Evolutionary conservation across 2,797 vertebrate genomes (phyloP), one percentile per base, ranked within the genome.

Genomic region (Brachyalestes nurse): DNA sequence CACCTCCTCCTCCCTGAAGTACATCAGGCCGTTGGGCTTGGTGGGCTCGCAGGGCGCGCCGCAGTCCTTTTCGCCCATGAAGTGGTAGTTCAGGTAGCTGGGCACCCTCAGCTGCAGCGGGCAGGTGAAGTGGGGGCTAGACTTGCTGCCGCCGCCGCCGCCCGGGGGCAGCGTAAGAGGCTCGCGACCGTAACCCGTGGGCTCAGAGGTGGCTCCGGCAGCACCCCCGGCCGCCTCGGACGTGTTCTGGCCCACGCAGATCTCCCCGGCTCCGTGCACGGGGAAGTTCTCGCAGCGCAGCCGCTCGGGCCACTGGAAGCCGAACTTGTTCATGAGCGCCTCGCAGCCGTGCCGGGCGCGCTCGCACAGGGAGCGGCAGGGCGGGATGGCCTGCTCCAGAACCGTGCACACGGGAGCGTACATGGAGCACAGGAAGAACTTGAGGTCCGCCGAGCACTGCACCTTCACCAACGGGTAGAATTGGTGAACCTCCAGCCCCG

Each of bases 351-450:
- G 96, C 4, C 96, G 91, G 1, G 97, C 97, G 0, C 97, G 92
- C 86, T 97, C 97, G 55, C 97, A 98, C 75, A 98, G 88, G 2
- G 96, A 96, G 2, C 97, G 90, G 83, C 97, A 98, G 0, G 97
- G 97, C 1, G 97, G 97, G 85, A 98, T 97, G 75, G 97, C 97
- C 89, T 96, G 96, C 90, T 99, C 98, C 82, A 99, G 92, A 61
- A 99, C 98, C 0, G 98, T 99, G 90, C 98, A 99, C 1, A 99
- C 98, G 0, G 98, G 98, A 0, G 98, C 98, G 38, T 99, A 99
- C 98, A 99, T 99, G 84, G 98, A 99, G 89, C 98, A 99, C 0
- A 99, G 91, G 89, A 99, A 99, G 91, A 99, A 99, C 92, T 97
- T 97, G 0, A 98, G 92, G 76, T 98, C 97, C 0, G 95, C 89